Evolutionary conservation across 2,888 invertebrate genomes (phyloP).

Genomic region (Phytoseiulus persimilis): DNA sequence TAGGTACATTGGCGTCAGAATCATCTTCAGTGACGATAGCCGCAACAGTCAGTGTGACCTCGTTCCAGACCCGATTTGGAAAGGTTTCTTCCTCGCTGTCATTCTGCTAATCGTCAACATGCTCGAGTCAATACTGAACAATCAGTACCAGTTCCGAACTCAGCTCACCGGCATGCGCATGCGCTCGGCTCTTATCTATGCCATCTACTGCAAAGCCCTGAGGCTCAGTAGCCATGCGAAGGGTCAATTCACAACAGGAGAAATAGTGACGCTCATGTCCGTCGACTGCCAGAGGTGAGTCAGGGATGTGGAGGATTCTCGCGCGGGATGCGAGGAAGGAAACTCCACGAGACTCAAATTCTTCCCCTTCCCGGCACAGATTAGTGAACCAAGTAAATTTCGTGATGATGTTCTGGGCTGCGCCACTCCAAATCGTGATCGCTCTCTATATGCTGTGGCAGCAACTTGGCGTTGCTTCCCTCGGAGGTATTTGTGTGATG

Average conservation of each 20-base stretch:
- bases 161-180: conserved; percentile 53
- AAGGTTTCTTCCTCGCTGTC: conserved; percentile 51
- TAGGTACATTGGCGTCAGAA: too few relatives aligned
- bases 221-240: conserved; percentile 51
- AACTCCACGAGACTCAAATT: too few relatives aligned
- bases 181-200: conserved; percentile 49
- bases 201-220: conserved; percentile 52
- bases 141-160: conserved; percentile 52
- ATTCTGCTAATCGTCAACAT: conserved; percentile 51
- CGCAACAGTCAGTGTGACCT: too few relatives aligned
- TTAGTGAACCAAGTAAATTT: conserved; percentile 50
- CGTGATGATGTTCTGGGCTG: conserved; percentile 50
- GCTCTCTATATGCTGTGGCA: conserved; percentile 45
- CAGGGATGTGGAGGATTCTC: too few relatives aligned
- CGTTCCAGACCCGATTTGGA: conserved; percentile 48
- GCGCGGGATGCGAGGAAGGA: too few relatives aligned
- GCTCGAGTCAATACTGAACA: conserved; percentile 51
- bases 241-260: conserved; percentile 53
- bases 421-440: conserved; percentile 48
- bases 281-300: conserved; percentile 50
- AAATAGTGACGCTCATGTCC: conserved; percentile 55
- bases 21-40: too few relatives aligned
- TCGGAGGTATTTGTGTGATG: conserved; percentile 54
- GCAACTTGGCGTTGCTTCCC: conserved; percentile 47
- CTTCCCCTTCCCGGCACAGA: conserved; percentile 43